phyloP scores from a whole-genome alignment of 1,140 invertebrate species.

The Trachelipus rathkii region DNA sequence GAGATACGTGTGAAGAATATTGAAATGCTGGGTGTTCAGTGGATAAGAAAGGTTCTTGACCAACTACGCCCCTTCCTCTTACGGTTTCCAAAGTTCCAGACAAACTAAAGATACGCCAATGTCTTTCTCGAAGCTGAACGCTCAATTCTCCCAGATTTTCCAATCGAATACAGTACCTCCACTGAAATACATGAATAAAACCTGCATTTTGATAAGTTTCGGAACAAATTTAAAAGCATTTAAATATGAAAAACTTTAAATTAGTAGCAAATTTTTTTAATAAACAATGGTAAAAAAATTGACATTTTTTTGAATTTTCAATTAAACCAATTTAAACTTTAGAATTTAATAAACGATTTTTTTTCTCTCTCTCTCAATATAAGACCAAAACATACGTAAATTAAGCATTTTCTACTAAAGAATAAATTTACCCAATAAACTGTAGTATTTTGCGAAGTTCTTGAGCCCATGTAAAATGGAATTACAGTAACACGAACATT shows the following conservation, averaged over 20 bases:
- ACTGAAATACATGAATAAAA: conserved; percentile 59
- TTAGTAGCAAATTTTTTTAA: too few relatives aligned
- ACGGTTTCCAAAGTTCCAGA: conserved; percentile 93
- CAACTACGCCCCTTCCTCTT: conserved; percentile 86
- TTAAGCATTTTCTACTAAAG: too few relatives aligned
- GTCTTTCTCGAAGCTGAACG: conserved; percentile 86
- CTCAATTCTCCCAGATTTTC: conserved; percentile 86
- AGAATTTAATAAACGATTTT: too few relatives aligned
- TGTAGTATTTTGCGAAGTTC: conserved; percentile 77
- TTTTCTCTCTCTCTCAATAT: too few relatives aligned
- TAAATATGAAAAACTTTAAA: too few relatives aligned
- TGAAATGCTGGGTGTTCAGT: conserved; percentile 87
- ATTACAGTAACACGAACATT: conserved; percentile 92
- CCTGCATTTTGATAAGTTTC: conserved; percentile 25
- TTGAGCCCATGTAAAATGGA: conserved; percentile 93
- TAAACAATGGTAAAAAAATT: too few relatives aligned
- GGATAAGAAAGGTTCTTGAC: conserved; percentile 88
- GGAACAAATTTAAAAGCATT: too few relatives aligned
- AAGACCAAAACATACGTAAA: too few relatives aligned
- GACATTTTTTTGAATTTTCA: too few relatives aligned
- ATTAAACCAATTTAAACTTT: too few relatives aligned
- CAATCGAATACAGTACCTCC: conserved; percentile 91
- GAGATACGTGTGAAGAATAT: conserved; percentile 91
- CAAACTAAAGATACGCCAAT: conserved; percentile 94
- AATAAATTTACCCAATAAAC: conserved; percentile 77